A percentile compares a stretch with the other conserved stretches of the same genome.
Conservation (phyloP, 2,888 invertebrate genomes). For the Eupithecia dodoneata region DNA sequence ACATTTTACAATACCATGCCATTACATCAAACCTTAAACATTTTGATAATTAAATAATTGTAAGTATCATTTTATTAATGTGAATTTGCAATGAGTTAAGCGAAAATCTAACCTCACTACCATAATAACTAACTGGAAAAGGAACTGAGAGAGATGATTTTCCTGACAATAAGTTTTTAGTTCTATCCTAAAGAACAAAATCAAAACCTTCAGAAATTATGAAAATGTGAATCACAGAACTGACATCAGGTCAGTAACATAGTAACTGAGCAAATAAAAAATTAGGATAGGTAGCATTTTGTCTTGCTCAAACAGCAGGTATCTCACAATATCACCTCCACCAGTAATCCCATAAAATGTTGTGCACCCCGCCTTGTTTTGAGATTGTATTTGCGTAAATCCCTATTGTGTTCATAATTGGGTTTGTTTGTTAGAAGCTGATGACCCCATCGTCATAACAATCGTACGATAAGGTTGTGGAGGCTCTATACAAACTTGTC, state of each 20-base stretch:
- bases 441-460: neutral
- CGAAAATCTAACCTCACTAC: neutral
- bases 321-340: neutral
- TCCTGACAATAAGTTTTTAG: neutral
- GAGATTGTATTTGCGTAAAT: neutral
- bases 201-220: neutral
- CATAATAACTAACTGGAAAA: neutral
- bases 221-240: neutral
- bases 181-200: neutral
- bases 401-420: conserved; percentile 12
- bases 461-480: neutral
- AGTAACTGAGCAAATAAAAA: too few species aligned
- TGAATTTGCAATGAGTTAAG: neutral
- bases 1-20: neutral
- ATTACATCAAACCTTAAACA: neutral
- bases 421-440: neutral
- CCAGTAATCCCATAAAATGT: neutral
- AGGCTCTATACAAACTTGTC: neutral
- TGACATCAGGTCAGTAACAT: too few species aligned
- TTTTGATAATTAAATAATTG: neutral
- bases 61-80: too few species aligned
- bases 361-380: neutral
- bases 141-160: neutral
- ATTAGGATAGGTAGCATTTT: neutral
- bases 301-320: neutral